These are phyloP conservation scores for Ciconia boyciana DNA, from an alignment of 2,113 vertebrate species.

Conservation along the genomic window DNA sequence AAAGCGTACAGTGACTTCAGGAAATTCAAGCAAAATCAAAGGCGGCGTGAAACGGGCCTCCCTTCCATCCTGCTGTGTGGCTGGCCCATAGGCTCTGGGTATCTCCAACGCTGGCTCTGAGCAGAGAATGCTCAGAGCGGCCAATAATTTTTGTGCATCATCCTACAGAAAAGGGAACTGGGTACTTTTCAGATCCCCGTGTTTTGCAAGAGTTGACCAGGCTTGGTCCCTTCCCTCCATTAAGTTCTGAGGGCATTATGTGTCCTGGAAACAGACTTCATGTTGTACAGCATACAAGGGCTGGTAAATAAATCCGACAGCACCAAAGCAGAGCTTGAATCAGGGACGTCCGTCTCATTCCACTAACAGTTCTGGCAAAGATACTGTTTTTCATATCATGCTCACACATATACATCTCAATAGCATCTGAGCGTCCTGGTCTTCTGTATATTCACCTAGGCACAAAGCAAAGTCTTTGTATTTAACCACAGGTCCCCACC, in stretches of 20 bases:
- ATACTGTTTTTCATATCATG: not conserved
- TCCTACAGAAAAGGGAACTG: not conserved
- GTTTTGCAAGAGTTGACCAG: not conserved
- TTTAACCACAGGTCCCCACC: not conserved
- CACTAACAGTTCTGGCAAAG: not conserved
- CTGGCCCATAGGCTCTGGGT: not conserved
- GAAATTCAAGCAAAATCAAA: not conserved
- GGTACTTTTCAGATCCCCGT: not conserved
- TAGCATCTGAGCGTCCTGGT: not conserved
- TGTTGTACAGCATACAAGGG: not conserved
- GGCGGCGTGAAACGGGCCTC: not conserved
- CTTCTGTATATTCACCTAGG: not conserved
- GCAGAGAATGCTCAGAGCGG: not conserved
- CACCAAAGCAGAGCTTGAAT: not conserved
- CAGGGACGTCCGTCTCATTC: not conserved
- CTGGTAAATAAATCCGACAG: not conserved
- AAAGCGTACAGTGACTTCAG: not conserved
- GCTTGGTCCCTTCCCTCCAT: not conserved
- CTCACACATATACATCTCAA: not conserved
- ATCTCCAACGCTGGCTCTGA: not conserved
- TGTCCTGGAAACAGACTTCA: not conserved
- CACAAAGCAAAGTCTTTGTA: not conserved
- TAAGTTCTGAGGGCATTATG: not conserved
- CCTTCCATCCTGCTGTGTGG: not conserved
- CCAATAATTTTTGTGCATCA: not conserved